Conservation (phyloP, 2,888 invertebrate genomes). For the Mylabris sibirica region DNA sequence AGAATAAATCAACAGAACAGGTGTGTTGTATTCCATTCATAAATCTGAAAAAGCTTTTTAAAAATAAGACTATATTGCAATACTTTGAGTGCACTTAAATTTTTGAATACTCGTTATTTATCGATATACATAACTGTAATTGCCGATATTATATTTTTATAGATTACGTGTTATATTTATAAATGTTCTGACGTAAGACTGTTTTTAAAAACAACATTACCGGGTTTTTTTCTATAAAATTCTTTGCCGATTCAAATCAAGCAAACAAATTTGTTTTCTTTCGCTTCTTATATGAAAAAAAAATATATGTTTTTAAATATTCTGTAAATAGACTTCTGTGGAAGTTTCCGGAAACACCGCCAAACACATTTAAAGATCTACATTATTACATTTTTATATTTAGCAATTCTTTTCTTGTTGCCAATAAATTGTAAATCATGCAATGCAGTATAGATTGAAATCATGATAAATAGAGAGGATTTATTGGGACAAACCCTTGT, state of each 20-base stretch:
- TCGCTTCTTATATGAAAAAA: neutral
- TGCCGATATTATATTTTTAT: neutral
- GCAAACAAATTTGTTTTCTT: neutral
- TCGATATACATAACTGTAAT: neutral
- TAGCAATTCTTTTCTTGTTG: too few relatives aligned
- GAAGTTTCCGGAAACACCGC: neutral
- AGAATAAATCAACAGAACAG: neutral
- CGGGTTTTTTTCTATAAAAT: neutral
- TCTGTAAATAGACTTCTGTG: neutral
- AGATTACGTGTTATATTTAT: neutral
- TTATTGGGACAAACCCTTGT: too few relatives aligned
- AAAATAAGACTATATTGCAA: too few relatives aligned
- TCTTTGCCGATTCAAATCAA: neutral
- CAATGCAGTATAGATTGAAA: too few relatives aligned
- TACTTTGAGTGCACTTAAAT: neutral
- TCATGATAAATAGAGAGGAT: too few relatives aligned
- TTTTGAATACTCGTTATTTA: neutral
- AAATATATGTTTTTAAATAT: too few relatives aligned
- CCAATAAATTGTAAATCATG: too few relatives aligned
- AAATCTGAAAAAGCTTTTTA: neutral
- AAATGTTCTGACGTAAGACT: neutral
- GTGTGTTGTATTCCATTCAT: neutral
- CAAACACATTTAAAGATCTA: neutral
- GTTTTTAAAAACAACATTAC: neutral
- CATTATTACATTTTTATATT: neutral